Percentiles rank a stretch among this genome's conserved stretches.
phyloP scores from a whole-genome alignment of 2,888 invertebrate genomes.

The Diachrysia chrysitis region DNA sequence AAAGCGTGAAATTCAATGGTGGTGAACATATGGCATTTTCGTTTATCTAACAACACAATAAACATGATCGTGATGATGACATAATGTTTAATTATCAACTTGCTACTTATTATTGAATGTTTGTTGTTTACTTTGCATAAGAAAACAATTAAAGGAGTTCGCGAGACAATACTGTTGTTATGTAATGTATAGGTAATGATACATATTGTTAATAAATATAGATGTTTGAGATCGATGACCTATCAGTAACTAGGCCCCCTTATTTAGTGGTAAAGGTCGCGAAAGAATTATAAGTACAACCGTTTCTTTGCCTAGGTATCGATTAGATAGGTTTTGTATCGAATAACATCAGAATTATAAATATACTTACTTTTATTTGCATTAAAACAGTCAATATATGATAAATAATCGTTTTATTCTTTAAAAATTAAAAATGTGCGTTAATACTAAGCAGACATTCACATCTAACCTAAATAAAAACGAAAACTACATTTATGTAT shows the following conservation, averaged over 20 bases:
- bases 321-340: no score
- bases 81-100: slow-evolving; percentile 7
- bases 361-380: no score
- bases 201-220: slow-evolving; percentile 7
- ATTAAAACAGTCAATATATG: no score
- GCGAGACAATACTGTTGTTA: not conserved
- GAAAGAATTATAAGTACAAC: not conserved
- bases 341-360: no score
- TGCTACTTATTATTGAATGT: slow-evolving; percentile 7
- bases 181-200: slow-evolving; percentile 3
- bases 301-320: not conserved
- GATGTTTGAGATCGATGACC: not conserved
- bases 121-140: slow-evolving; percentile 14
- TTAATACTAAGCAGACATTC: slow-evolving; percentile 6
- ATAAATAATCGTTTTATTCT: no score
- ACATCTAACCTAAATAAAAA: slow-evolving; percentile 7
- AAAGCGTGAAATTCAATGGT: not conserved
- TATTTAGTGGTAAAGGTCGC: not conserved
- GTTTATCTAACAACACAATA: slow-evolving; percentile 11
- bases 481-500: not conserved
- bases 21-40: slow-evolving; percentile 11
- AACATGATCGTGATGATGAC: slow-evolving; percentile 2
- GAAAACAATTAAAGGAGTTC: slow-evolving; percentile 14
- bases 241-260: not conserved
- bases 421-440: not conserved